These are phyloP conservation scores for Autographa pulchrina DNA, from an alignment of 2,888 invertebrate genomes.

Conservation along the genomic window DNA sequence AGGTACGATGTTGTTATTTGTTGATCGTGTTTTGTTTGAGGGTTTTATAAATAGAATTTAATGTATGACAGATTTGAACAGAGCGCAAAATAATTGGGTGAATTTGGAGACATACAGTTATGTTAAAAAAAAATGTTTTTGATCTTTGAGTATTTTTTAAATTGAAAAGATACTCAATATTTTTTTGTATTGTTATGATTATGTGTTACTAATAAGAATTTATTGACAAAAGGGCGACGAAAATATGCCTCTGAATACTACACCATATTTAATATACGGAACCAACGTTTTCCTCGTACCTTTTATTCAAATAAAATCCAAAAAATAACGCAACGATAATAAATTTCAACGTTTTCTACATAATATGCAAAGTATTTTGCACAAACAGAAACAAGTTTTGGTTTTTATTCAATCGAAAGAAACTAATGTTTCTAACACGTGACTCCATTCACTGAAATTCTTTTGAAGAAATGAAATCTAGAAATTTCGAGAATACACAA, in stretches of 20 bases:
- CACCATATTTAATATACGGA: no score
- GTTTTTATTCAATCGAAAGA: constrained; percentile 56
- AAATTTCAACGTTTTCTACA: constrained; percentile 36
- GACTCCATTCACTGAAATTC: constrained; percentile 51
- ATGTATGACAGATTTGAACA: background rate
- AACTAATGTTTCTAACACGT: constrained; percentile 57
- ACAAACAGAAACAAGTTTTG: constrained; percentile 40
- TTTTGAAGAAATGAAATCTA: constrained; percentile 53
- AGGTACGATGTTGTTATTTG: constrained; percentile 30
- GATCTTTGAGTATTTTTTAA: no score
- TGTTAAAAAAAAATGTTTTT: no score
- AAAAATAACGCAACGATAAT: constrained; percentile 12
- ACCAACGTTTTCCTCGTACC: no score
- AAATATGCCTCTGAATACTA: no score
- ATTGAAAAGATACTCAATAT: no score
- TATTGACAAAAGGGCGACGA: no score
- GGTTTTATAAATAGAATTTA: background rate
- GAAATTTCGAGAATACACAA: constrained; percentile 24
- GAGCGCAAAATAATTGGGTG: background rate
- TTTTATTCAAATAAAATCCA: background rate
- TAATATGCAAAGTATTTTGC: constrained; percentile 34
- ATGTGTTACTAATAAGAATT: no score
- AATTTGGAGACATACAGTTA: no score
- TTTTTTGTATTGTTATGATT: no score
- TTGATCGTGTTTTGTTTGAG: constrained; percentile 24